These are phyloP conservation scores for Heteromurus nitidus DNA, from an alignment of 2,888 invertebrate species.

Conservation along the genomic window DNA sequence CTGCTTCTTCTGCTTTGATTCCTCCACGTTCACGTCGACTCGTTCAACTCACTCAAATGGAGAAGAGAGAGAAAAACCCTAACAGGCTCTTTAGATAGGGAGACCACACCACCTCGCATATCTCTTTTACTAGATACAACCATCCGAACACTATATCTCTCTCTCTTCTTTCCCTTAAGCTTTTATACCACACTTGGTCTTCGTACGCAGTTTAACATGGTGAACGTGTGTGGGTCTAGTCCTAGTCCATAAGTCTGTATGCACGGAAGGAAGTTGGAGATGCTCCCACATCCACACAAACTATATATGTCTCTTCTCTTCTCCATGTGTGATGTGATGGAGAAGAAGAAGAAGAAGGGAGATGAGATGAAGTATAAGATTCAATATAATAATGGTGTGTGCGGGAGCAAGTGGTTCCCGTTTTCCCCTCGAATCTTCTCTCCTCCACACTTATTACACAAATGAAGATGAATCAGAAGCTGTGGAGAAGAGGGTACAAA, in stretches of 20 bases:
- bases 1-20: constrained; percentile 5
- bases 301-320: too few species aligned
- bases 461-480: too few species aligned
- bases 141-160: neutral
- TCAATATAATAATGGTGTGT: neutral
- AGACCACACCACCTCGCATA: constrained; percentile 9
- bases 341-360: neutral
- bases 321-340: too few species aligned
- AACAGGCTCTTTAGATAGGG: neutral
- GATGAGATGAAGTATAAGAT: constrained; percentile 2
- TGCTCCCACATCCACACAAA: too few species aligned
- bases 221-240: too few species aligned
- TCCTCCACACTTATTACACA: too few species aligned
- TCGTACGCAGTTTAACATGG: too few species aligned
- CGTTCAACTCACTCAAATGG: neutral
- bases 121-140: neutral
- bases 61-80: neutral
- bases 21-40: neutral
- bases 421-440: neutral
- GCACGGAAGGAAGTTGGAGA: too few species aligned
- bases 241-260: too few species aligned
- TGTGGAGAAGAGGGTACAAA: neutral
- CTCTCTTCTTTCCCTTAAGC: neutral
- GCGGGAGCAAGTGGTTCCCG: neutral
- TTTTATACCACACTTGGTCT: too few species aligned